Conservation (phyloP, 2,113 vertebrate species). For the Saiga tatarica region DNA sequence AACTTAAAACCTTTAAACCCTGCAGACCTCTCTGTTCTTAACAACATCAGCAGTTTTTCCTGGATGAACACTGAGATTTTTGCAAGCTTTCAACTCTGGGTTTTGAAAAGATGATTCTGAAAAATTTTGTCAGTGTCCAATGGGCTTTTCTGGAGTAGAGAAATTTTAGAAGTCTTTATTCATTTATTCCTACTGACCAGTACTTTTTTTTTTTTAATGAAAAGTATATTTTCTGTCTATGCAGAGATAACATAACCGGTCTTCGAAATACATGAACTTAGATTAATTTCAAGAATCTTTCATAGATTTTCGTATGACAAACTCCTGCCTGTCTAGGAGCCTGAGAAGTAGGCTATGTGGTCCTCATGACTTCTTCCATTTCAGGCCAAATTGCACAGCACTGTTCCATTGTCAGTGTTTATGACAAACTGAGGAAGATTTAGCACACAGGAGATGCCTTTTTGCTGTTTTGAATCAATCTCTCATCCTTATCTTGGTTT, state of each 20-base stretch:
- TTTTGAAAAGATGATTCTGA: not conserved
- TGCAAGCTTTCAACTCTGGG: not conserved
- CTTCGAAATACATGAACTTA: not conserved
- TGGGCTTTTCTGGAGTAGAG: not conserved
- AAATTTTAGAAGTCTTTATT: not conserved
- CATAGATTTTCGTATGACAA: not conserved
- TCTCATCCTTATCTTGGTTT: not conserved
- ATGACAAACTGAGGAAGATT: not conserved
- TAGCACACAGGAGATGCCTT: not conserved
- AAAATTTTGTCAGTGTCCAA: not conserved
- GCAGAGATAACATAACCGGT: not conserved
- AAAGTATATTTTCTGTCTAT: not conserved
- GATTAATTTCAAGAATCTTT: not conserved
- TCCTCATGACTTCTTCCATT: not conserved
- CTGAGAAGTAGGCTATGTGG: not conserved
- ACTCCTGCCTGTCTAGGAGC: not conserved
- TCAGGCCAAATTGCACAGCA: not conserved
- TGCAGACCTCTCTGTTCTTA: not conserved
- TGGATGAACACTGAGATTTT: not conserved
- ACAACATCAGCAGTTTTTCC: not conserved
- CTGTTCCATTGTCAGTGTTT: not conserved
- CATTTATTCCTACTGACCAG: not conserved
- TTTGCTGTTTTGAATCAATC: not conserved
- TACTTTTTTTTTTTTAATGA: not conserved
- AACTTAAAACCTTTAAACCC: not conserved